Evolutionary conservation across 2,113 vertebrate species (phyloP).

Genomic region (Ptilorrhoa leucosticta): DNA sequence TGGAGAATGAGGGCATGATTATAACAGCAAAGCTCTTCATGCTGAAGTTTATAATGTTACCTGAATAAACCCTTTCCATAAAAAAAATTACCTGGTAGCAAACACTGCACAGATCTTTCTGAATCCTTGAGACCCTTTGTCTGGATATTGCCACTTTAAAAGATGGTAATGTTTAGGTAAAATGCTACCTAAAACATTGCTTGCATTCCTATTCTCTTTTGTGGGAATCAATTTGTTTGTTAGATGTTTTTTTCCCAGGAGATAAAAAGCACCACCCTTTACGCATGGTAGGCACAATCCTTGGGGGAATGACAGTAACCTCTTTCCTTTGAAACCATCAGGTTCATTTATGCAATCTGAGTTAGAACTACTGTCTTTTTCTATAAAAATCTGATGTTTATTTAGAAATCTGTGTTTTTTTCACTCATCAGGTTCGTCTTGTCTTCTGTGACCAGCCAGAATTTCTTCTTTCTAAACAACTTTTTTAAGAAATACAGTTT

Average conservation of each 20-base stretch:
- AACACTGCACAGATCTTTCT: not conserved
- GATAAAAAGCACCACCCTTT: not conserved
- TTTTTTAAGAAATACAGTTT: not conserved
- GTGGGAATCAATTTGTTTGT: not conserved
- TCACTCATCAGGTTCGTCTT: not conserved
- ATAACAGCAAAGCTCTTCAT: not conserved
- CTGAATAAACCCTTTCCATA: not conserved
- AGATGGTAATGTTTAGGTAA: not conserved
- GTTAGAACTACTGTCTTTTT: not conserved
- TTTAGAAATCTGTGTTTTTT: not conserved
- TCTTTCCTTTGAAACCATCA: not conserved
- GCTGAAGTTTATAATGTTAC: not conserved
- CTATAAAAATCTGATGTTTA: not conserved
- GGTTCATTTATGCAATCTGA: not conserved
- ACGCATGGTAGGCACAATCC: no score
- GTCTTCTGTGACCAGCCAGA: not conserved
- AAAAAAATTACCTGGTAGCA: not conserved
- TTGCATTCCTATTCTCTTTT: not conserved
- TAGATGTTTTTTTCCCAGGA: not conserved
- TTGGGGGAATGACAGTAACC: not conserved
- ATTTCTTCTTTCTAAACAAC: not conserved
- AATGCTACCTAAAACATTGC: not conserved
- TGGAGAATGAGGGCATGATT: not conserved
- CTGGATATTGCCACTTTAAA: not conserved
- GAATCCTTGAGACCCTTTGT: not conserved